phyloP scores from a whole-genome alignment of 2,113 vertebrate genomes.

The Thomomys bottae region DNA sequence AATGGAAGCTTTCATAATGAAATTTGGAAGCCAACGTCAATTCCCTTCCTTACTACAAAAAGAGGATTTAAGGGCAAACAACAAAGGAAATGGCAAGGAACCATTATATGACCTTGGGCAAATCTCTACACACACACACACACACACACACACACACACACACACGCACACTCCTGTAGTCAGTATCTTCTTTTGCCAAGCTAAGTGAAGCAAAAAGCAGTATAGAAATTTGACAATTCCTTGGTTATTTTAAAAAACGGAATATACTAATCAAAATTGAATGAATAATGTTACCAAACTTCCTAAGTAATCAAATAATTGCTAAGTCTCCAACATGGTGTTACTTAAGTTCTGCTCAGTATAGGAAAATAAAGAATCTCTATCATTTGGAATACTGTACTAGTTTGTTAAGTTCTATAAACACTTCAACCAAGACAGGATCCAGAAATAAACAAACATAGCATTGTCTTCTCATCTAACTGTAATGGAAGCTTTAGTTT shows the following conservation, averaged over 20 bases:
- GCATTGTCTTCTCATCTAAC: background rate
- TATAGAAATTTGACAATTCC: constrained; percentile 47
- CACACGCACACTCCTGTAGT: background rate
- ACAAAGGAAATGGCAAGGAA: constrained; percentile 76
- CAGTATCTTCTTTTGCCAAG: constrained; percentile 62
- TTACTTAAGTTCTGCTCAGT: constrained; percentile 26
- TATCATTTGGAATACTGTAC: background rate
- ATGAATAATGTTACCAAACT: constrained; percentile 60
- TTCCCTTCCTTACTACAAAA: constrained; percentile 76
- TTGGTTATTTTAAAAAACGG: constrained; percentile 61
- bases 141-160: background rate
- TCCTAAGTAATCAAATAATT: constrained; percentile 67
- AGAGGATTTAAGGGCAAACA: constrained; percentile 72
- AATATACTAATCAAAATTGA: constrained; percentile 58
- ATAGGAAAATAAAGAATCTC: background rate
- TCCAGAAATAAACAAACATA: background rate
- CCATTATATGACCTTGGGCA: constrained; percentile 69
- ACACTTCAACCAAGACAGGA: background rate
- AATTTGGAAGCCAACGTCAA: constrained; percentile 80
- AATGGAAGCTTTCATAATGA: constrained; percentile 80
- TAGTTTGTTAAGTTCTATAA: background rate
- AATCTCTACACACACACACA: constrained; percentile 47
- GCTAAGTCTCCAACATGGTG: background rate
- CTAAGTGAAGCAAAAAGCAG: constrained; percentile 32
- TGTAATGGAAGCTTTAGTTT: background rate